Percentiles rank a stretch among this genome's conserved stretches.
Evolutionary conservation across 2,797 vertebrate genomes (phyloP).

Genomic region (Anguilla pacifica): DNA sequence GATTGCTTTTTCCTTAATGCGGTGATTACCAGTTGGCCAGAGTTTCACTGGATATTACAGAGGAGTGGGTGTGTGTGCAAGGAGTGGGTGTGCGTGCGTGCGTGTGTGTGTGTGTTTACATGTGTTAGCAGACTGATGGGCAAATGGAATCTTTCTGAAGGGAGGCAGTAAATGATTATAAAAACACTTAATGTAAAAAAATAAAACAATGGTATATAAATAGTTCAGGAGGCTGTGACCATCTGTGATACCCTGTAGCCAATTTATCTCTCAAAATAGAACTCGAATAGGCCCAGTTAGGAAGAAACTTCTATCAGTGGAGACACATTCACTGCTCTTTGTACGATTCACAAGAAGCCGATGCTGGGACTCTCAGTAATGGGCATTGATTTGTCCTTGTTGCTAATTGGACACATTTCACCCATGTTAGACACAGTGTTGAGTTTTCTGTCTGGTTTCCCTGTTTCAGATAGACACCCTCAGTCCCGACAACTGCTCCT

Average conservation of each 20-base stretch:
- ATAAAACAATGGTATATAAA: constrained; percentile 25
- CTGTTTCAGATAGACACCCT: constrained; percentile 69
- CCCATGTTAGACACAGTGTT: neutral
- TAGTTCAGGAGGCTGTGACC: constrained; percentile 39
- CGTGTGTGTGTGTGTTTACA: neutral
- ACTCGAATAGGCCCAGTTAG: constrained; percentile 28
- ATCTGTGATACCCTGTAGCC: constrained; percentile 45
- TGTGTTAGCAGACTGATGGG: constrained; percentile 1
- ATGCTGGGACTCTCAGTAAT: neutral
- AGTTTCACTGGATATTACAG: constrained; percentile 19
- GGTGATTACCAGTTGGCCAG: constrained; percentile 37
- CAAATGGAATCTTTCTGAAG: constrained; percentile 34
- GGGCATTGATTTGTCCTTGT: neutral
- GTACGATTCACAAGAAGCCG: neutral
- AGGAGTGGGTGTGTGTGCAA: neutral
- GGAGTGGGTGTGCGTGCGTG: neutral
- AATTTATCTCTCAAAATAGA: constrained; percentile 36
- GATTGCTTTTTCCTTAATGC: constrained; percentile 49
- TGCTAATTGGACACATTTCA: neutral
- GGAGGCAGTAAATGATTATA: constrained; percentile 22
- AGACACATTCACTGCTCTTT: neutral
- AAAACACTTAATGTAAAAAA: constrained; percentile 39
- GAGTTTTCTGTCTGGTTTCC: constrained; percentile 39
- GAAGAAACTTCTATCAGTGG: constrained; percentile 20
- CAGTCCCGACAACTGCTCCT: constrained; percentile 47